Conservation (phyloP, 2,113 vertebrate genomes). For the Corythoichthys haematopterus region DNA sequence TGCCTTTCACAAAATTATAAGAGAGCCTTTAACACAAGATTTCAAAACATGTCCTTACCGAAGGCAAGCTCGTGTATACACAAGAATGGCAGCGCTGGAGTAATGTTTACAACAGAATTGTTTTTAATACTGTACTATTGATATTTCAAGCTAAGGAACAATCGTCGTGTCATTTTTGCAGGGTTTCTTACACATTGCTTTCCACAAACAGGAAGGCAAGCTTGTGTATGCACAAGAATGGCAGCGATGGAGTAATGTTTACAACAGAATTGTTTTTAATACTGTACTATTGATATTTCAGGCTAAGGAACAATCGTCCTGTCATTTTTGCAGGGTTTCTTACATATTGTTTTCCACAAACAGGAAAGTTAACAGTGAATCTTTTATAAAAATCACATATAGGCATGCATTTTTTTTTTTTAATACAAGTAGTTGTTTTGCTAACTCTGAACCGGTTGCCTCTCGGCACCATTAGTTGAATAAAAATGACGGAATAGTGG, state of each 20-base stretch:
- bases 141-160: not conserved
- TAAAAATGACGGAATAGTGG: not conserved
- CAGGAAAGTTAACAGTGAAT: not conserved
- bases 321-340: not conserved
- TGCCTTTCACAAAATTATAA: not conserved
- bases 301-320: not conserved
- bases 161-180: not conserved
- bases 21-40: not conserved
- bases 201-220: not conserved
- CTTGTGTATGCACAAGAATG: no score
- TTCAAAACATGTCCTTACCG: not conserved
- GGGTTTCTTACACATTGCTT: not conserved
- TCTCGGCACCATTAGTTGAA: not conserved
- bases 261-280: not conserved
- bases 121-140: not conserved
- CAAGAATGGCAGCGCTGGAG: not conserved
- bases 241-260: no score
- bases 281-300: not conserved
- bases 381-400: not conserved
- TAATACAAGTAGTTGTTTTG: not conserved
- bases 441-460: not conserved
- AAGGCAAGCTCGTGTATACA: not conserved
- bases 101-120: no score
- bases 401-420: no score
- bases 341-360: not conserved